Conservation (phyloP, 2,113 vertebrate genomes). For the Tachysurus vachellii region DNA sequence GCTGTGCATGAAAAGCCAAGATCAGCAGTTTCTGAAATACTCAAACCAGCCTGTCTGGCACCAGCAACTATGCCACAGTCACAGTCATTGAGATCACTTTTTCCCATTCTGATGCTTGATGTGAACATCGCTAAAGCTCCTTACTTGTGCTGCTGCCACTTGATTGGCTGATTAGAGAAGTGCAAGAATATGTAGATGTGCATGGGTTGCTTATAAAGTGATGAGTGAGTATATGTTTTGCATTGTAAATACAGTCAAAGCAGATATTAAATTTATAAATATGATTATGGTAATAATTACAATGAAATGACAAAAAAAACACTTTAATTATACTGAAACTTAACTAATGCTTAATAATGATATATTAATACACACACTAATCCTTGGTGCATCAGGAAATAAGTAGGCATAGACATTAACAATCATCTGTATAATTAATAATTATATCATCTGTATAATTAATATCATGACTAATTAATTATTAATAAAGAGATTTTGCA, state of each 20-base stretch:
- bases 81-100: neutral
- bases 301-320: neutral
- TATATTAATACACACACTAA: neutral
- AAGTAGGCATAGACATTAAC: neutral
- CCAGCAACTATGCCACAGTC: neutral
- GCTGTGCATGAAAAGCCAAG: neutral
- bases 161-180: neutral
- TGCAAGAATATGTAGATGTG: neutral
- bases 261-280: neutral
- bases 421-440: no score
- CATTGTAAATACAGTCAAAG: neutral
- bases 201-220: neutral
- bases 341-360: neutral
- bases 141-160: neutral
- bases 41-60: neutral
- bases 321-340: neutral
- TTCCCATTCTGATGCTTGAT: neutral
- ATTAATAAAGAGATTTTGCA: neutral
- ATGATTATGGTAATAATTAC: neutral
- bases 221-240: neutral
- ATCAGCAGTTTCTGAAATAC: slow-evolving; percentile 1
- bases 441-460: no score
- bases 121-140: neutral
- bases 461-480: neutral
- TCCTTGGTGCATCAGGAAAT: neutral